Evolutionary conservation across 1,140 invertebrate genomes (phyloP), one percentile per base, ranked within the genome.

Genomic region (Drosophila virilis): DNA sequence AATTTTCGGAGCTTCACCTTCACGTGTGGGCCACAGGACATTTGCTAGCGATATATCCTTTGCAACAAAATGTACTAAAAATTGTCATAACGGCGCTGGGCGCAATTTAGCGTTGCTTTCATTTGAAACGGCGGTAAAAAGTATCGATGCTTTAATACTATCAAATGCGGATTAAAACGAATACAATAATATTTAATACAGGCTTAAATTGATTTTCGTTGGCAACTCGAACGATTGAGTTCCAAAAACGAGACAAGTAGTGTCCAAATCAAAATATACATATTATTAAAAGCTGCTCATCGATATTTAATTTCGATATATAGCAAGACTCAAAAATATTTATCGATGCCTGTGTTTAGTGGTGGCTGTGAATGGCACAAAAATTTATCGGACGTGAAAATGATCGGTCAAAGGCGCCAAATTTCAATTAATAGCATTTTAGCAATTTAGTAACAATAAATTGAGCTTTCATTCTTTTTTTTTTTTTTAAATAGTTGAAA

Each of bases 1-100:
- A 48, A 64, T 89, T 91, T 91, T 90, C 77, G 13, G 46, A 51
- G 64, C 57, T 73, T 62, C 70, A 77, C 70, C 62, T 76, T 76
- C 65, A 73, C 69, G 76, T 67, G 71, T 78, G 58, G 4, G 15
- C 59, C 28, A 51, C 78, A 80, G 78, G 78, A 80, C 71, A 57
- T 66, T 68, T 54, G 40, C 55, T n/a, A 33, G 8, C 65, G 55
- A 73, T 73, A 73, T 46, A 55, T 73, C 70, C 62, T 60, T 28
- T 15, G 32, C 12, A 22, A 33, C 9, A 62, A 62, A 71, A 71
- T 55, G 59, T 55, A 57, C 70, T 72, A 72, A 72, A 71, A 67
- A 67, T 38, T 54, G 40, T 40, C 64, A 48, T 46, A 57, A 48
- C 42, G 13, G 33, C 40, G 37, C 6, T 13, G 15, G 10, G 8